Evolutionary conservation across 2,888 invertebrate species (phyloP).

Genomic region (Stenichneumon culpator): DNA sequence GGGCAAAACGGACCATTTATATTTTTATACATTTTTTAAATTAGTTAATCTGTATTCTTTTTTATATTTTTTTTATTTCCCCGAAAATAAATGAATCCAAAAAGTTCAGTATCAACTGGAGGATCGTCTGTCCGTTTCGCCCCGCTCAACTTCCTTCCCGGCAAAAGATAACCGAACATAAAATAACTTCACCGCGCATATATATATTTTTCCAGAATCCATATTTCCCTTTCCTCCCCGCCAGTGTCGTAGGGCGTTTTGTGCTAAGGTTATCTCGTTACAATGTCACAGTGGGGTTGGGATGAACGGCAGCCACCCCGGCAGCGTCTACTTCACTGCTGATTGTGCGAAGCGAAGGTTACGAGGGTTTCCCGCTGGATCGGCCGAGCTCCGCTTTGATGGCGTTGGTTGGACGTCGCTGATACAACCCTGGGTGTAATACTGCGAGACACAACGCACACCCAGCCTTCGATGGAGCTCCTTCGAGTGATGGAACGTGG

Average conservation of each 20-base stretch:
- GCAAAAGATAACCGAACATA: no score
- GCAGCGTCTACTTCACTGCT: constrained; percentile 15
- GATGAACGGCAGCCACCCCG: background rate
- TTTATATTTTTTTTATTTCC: background rate
- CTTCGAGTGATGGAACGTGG: constrained; percentile 18
- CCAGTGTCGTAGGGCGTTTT: background rate
- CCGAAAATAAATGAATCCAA: background rate
- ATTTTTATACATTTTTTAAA: no score
- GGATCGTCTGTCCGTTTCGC: no score
- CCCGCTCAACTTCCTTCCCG: no score
- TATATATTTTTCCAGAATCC: background rate
- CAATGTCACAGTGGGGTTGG: constrained; percentile 25
- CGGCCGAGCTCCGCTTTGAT: constrained; percentile 18
- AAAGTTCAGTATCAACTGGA: no score
- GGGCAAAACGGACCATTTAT: no score
- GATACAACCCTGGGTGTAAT: background rate
- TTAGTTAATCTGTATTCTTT: no score
- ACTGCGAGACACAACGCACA: background rate
- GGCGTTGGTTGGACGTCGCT: background rate
- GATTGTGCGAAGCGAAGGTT: constrained; percentile 36
- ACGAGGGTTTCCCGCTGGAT: constrained; percentile 16
- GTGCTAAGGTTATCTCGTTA: constrained; percentile 46
- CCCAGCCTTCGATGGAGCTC: background rate
- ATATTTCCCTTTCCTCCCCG: background rate
- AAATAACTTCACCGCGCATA: no score